These are phyloP conservation scores for Aplidium turbinatum DNA, from an alignment of 23 tunicate species.

Conservation along the genomic window DNA sequence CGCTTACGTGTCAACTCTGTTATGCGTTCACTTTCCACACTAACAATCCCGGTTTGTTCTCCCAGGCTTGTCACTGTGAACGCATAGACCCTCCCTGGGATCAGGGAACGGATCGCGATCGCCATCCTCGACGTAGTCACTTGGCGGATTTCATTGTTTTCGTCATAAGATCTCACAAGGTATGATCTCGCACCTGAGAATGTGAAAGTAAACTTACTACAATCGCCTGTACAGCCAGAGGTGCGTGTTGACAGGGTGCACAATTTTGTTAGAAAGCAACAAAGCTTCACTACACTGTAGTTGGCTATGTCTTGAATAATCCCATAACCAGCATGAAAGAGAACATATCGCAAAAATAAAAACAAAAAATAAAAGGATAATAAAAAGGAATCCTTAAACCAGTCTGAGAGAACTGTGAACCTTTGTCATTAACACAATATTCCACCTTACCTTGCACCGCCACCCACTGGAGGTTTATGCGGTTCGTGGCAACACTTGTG, in stretches of 20 bases:
- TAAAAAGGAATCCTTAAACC: not conserved
- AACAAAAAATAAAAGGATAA: too few relatives aligned
- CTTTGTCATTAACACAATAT: slow-evolving; percentile 12
- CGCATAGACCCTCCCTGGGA: slow-evolving; percentile 57
- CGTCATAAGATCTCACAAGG: not conserved
- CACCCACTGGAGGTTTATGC: slow-evolving; percentile 30
- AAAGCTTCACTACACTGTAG: too few relatives aligned
- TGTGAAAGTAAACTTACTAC: too few relatives aligned
- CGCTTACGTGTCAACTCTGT: slow-evolving; percentile 54
- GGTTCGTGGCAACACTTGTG: slow-evolving; percentile 18
- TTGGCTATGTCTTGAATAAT: too few relatives aligned
- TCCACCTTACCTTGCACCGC: slow-evolving; percentile 27
- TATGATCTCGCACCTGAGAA: slow-evolving; percentile 24
- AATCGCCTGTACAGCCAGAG: too few relatives aligned
- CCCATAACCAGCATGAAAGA: too few relatives aligned
- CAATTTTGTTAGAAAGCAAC: too few relatives aligned
- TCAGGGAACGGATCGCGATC: slow-evolving; percentile 23
- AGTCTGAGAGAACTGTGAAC: not conserved
- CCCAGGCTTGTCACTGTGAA: slow-evolving; percentile 44
- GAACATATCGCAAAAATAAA: too few relatives aligned
- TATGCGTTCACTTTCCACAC: slow-evolving; percentile 1
- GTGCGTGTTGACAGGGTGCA: too few relatives aligned
- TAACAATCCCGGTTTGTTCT: slow-evolving; percentile 33
- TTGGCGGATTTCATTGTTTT: not conserved
- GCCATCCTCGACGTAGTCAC: not conserved